Base-by-base conservation (phyloP, 2,888 invertebrate species). In the Drosophila pegasa region DNA sequence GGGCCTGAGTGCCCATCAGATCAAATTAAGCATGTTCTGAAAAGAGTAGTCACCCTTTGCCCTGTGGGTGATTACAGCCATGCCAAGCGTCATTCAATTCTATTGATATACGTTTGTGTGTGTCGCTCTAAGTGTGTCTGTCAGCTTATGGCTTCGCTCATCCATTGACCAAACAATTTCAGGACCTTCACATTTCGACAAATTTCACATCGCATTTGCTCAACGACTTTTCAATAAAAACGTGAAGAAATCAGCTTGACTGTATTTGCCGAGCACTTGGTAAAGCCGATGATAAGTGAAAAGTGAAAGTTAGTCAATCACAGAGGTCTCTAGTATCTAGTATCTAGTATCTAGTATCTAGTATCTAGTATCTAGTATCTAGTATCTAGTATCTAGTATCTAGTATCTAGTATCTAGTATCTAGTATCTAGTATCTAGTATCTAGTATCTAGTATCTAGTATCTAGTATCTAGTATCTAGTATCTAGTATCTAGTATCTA, bases 101-200 rank as follows among this genome's bases (percentile, higher is more conserved):
- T 69, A 69, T 82, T 67, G 76, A 64, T 37, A 43, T 31, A 10
- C 38, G 33, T 50, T 35, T 60, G 55, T 62, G 52, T 64, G 27
- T 35, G 9, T 20, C 9, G 9, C 12, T 20, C 16, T 1, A 25
- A n/a, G 27, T 45, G 45, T 27, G n/a, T 22, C 7, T 37, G 22
- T 33, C 35, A 41, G 29, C 37, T 38, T 50, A 45, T 40, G 43
- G 40, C 40, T 56, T 20, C 50, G 64, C 68, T 80, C 51, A 86
- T 63, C 66, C 68, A 33, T 31, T 73, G 75, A 40, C 48, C 84
- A 83, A 83, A 87, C 70, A 75, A 58, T 66, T 75, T 73, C 63
- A 56, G 70, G 48, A 43, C 68, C 52, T 63, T 80, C 57, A 69
- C 55, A 66, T 59, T 86, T 70, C 63, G 41, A 56, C 66, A 71